Conservation (phyloP, 2,888 invertebrate genomes). For the Steinernema hermaphroditum region DNA sequence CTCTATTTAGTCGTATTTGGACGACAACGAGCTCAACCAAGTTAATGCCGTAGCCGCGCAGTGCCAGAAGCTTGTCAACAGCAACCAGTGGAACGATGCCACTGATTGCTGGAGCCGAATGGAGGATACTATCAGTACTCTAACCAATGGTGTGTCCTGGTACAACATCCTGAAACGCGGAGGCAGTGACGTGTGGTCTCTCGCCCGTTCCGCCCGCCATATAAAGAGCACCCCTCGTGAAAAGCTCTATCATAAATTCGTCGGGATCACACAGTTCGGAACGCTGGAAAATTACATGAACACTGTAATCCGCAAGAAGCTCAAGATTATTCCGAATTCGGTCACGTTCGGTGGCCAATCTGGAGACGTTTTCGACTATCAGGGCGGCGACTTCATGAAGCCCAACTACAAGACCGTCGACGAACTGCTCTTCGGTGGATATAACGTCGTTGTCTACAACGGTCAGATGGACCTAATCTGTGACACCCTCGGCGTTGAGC, state of each 20-base stretch:
- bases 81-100: conserved; percentile 72
- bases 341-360: conserved; percentile 75
- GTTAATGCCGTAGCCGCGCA: conserved; percentile 34
- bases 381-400: conserved; percentile 79
- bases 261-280: conserved; percentile 52
- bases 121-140: conserved; percentile 72
- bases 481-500: conserved; percentile 72
- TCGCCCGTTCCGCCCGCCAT: conserved; percentile 16
- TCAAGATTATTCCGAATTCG: conserved; percentile 73
- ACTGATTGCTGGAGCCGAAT: conserved; percentile 75
- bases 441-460: conserved; percentile 76
- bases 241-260: conserved; percentile 47
- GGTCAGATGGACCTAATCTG: conserved; percentile 79
- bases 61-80: conserved; percentile 68
- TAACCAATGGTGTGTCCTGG: conserved; percentile 76
- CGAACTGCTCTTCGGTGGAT: conserved; percentile 51
- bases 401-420: conserved; percentile 74
- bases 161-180: conserved; percentile 76
- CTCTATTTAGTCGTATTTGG: conserved; percentile 50
- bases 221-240: conserved; percentile 1
- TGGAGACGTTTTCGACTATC: conserved; percentile 72
- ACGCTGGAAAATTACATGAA: conserved; percentile 73
- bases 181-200: conserved; percentile 52
- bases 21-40: conserved; percentile 49
- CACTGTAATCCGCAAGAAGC: conserved; percentile 73